Evolutionary conservation across 1,140 invertebrate genomes (phyloP), one percentile per base, ranked within the genome.

Genomic region (Ceratoteleas bidentatus): DNA sequence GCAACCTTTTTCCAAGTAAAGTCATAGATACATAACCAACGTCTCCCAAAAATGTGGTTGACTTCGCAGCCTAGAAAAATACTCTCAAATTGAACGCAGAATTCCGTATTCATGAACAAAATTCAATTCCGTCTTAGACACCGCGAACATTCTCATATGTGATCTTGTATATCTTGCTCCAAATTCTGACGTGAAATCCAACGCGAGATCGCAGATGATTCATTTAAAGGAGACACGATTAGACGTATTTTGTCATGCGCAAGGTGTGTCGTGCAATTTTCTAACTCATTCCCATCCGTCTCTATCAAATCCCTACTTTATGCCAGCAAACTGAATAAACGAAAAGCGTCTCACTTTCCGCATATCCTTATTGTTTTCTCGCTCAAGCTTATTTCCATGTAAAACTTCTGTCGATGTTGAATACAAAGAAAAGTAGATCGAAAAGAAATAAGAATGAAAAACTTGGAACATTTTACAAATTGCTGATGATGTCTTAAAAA

Each of bases 61-160:
- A 40, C 11, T 40, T 11, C 38, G 8, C 38, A 40, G 2, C 38
- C 38, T 11, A 11, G 38, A 10, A 45, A 45, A 45, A 45, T 45
- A 45, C 5, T 10, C 2, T 45, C 13, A 45, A 45, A 10, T 11
- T 45, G 6, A 45, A 45, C 5, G 8, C n/a, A n/a, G 11, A n/a
- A 45, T 45, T 45, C 13, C n/a, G 43, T 45, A 45, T 45, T 45
- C 43, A 45, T 45, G 43, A 45, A 45, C 43, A 45, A 45, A 45
- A 45, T 45, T 45, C 43, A 45, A 45, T 45, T 13, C n/a, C 43
- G 13, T 45, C 43, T 45, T 45, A 45, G 10, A 45, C 5, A 6
- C 13, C 43, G 13, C 43, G 9, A n/a, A n/a, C 10, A n/a, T 45
- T 45, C 43, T 45, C 10, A 11, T 45, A 45, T 45, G 43, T 45